phyloP scores from a whole-genome alignment of 2,797 vertebrate genomes.

The Sebastolobus alascanus region DNA sequence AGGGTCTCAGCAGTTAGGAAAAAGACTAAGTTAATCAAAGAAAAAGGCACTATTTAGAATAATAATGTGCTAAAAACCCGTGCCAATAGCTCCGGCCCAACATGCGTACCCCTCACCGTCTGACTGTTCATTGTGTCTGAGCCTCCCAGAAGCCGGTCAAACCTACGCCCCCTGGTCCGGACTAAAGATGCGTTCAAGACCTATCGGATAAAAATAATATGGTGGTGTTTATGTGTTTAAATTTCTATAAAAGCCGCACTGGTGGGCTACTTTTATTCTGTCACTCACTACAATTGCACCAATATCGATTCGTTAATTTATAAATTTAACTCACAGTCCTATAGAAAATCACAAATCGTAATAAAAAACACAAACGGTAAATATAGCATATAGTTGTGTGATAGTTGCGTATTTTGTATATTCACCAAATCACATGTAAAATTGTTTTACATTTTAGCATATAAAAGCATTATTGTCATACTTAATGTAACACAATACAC shows the following conservation, averaged over 20 bases:
- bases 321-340: not conserved
- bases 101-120: conserved; percentile 74
- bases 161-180: conserved; percentile 85
- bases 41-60: conserved; percentile 34
- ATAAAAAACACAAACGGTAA: not conserved
- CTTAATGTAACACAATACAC: not conserved
- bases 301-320: fast-evolving
- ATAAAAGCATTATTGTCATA: not conserved
- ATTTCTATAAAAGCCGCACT: not conserved
- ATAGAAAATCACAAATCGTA: not conserved
- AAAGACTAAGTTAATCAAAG: conserved; percentile 6
- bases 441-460: not conserved
- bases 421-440: not conserved
- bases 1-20: conserved; percentile 22
- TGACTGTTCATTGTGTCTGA: conserved; percentile 89
- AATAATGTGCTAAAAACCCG: conserved; percentile 63
- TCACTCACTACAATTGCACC: fast-evolving
- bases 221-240: fast-evolving
- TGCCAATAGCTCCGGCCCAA: conserved; percentile 56
- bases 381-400: not conserved
- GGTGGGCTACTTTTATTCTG: too few species aligned
- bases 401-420: not conserved
- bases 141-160: conserved; percentile 83
- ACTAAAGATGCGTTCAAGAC: conserved; percentile 50
- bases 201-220: fast-evolving